Evolutionary conservation across 2,888 invertebrate genomes (phyloP), one percentile per base, ranked within the genome.

Genomic region (Chrysolina haemoptera): DNA sequence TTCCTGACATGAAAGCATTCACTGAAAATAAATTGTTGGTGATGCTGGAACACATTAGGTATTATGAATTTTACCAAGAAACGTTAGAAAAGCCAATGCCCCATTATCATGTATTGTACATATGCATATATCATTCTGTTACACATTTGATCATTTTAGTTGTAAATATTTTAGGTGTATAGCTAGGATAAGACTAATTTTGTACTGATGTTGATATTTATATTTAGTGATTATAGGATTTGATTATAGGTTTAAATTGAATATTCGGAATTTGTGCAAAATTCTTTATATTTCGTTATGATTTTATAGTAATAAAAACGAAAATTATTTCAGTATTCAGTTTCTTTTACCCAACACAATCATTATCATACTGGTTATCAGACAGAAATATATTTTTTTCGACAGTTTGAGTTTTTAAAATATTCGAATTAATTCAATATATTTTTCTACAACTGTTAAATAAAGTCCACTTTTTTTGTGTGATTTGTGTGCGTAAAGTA

Each of bases 171-270:
- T 62, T 62, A 53, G 10, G 20, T 20, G 59, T 46, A 67, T 41
- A 27, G 43, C 27, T 16, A 71, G 35, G 35, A 46, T 50, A 68
- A 64, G 71, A 10, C 48, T 70, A 74, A 73, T 73, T 71, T 76
- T 78, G 78, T 76, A 78, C 78, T 78, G 78, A 78, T 66, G 64
- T 75, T 71, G 74, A 71, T 67, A 71, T 76, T 74, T 78, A 78
- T 74, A 74, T 78, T 69, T 62, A 53, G 53, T 20, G 0, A 11
- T 53, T 20, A 53, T 53, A 53, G 20, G 11, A 18, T 20, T 53
- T 53, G 14, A 14, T 43, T 12, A 11, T 22, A 22, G 53, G 20
- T 53, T 53, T 0, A 20, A 53, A 20, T 53, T 20, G 53, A 12
- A 43, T 43, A 43, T 43, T 9, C 14, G 43, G 14, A 43, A 43